phyloP scores from a whole-genome alignment of 2,797 vertebrate species.

The Pyrrhura leucotis region DNA sequence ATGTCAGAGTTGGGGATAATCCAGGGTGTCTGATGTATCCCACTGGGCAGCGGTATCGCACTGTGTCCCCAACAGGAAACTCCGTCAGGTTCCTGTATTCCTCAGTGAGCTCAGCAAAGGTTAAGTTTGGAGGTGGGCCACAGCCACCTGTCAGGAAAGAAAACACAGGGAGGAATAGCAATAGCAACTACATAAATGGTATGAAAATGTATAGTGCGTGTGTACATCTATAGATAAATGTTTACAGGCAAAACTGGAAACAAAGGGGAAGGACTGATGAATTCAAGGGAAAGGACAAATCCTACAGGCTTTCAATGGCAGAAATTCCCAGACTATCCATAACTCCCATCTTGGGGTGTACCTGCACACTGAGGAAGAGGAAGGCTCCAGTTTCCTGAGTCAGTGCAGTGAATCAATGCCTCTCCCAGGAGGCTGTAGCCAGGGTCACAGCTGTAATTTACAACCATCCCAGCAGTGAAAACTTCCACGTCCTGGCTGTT shows the following conservation, averaged over 20 bases:
- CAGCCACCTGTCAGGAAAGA: conserved; percentile 40
- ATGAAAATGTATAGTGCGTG: background rate
- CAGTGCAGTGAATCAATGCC: conserved; percentile 10
- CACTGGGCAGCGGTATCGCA: conserved; percentile 50
- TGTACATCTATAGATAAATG: background rate
- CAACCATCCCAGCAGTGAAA: conserved; percentile 23
- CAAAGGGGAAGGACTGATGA: background rate
- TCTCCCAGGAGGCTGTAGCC: conserved; percentile 61
- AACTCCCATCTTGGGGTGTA: background rate
- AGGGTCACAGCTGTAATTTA: conserved; percentile 65
- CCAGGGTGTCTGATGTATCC: background rate
- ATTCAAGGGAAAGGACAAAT: background rate
- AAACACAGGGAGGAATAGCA: fast-evolving
- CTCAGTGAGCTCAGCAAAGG: conserved; percentile 41
- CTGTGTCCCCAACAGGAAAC: conserved; percentile 36
- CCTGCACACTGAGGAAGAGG: conserved; percentile 55
- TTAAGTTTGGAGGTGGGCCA: conserved; percentile 23
- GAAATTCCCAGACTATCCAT: background rate
- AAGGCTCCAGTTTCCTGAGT: conserved; percentile 60
- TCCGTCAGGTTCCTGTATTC: background rate
- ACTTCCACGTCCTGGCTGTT: background rate
- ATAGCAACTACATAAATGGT: background rate
- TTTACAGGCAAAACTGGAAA: background rate
- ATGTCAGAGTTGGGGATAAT: conserved; percentile 4
- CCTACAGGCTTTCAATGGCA: background rate